Evolutionary conservation across 2,113 vertebrate species (phyloP), one percentile per base, ranked within the genome.

Genomic region (Uria aalge): DNA sequence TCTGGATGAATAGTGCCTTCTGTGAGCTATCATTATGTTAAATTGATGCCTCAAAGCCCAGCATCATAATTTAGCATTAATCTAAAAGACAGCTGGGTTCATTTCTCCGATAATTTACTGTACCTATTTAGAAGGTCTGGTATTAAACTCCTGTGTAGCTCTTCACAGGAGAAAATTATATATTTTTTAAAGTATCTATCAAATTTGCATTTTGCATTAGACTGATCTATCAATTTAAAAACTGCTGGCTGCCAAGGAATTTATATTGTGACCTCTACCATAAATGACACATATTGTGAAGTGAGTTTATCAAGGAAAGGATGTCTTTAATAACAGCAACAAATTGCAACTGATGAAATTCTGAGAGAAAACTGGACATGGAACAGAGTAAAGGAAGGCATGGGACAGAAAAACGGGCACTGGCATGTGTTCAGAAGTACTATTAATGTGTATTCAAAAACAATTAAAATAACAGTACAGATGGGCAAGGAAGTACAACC

Each of bases 401-500:
- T 47, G 23, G 38, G 13, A 69, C 11, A 79, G 59, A 79, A 90
- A 95, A 85, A 85, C 23, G 13, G 3, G 48, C 30, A 81, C 56
- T 82, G 71, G 56, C 81, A 80, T 77, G 40, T 80, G 81, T 77
- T 83, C 81, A 83, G 71, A 88, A 88, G 53, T 32, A 45, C 52
- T 92, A 88, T 72, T 85, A 79, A 90, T 92, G 26, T 80, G 59
- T 67, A 76, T 69, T 90, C 67, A 83, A 57, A 85, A 82, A 76
- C 59, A 79, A 86, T 88, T 91, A 93, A 92, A 95, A 75, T 92
- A 87, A 64, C 62, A 63, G 71, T 80, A 47, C 96, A 96, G 93
- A 96, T 94, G 95, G 93, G 22, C 62, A 85, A 94, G 92, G 82
- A 96, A 97, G 88, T 93, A 93, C 90, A 81, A 72, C 19, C 79